These are phyloP conservation scores for Latheticus oryzae DNA, from an alignment of 2,888 invertebrate genomes.

Conservation along the genomic window DNA sequence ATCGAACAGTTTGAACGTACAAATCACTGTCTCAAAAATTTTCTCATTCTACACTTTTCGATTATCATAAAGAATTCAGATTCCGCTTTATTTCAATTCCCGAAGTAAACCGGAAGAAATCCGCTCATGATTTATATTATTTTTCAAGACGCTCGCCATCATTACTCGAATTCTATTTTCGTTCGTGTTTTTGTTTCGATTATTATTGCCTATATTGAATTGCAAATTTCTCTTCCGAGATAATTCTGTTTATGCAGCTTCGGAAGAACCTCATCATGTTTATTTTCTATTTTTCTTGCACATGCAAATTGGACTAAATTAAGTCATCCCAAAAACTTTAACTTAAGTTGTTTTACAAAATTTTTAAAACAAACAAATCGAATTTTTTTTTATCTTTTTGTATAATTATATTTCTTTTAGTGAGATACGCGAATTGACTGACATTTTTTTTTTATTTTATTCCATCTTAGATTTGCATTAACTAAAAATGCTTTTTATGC, in stretches of 20 bases:
- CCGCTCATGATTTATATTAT: constrained; percentile 43
- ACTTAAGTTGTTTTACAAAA: no score
- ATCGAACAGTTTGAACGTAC: constrained; percentile 12
- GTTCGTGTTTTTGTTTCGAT: constrained; percentile 30
- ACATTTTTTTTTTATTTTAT: no score
- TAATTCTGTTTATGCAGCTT: constrained; percentile 38
- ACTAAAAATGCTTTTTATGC: no score
- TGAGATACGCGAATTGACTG: no score
- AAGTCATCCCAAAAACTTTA: no score
- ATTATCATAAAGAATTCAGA: constrained; percentile 40
- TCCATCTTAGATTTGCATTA: no score
- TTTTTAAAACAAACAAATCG: no score
- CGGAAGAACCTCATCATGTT: constrained; percentile 11
- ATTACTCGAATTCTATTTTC: constrained; percentile 27
- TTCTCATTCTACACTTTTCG: no score
- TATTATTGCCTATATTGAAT: constrained; percentile 37
- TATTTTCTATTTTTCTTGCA: constrained; percentile 37
- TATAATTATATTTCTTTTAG: no score
- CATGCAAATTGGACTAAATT: constrained; percentile 7
- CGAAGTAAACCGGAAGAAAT: constrained; percentile 45
- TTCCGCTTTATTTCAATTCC: constrained; percentile 44
- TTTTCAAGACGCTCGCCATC: constrained; percentile 30
- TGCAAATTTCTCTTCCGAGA: constrained; percentile 32
- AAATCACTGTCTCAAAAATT: no score
- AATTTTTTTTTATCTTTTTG: no score